phyloP scores from a whole-genome alignment of 2,888 invertebrate genomes.

The Diarsia dahlii region DNA sequence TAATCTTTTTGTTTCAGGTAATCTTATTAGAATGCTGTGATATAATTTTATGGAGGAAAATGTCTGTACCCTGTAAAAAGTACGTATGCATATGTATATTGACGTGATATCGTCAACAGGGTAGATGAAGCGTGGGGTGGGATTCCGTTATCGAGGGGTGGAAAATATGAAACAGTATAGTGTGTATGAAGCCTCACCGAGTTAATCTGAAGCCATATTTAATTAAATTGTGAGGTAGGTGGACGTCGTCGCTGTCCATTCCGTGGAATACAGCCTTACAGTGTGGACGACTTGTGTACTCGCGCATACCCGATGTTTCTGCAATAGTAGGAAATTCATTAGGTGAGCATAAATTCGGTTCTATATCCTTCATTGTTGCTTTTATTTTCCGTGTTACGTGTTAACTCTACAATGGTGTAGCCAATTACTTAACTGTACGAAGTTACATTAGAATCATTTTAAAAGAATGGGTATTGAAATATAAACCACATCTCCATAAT shows the following conservation, averaged over 20 bases:
- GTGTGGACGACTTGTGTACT: constrained; percentile 76
- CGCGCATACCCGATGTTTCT: constrained; percentile 42
- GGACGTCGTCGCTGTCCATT: constrained; percentile 81
- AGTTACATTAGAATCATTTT: background rate
- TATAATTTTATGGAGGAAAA: constrained; percentile 65
- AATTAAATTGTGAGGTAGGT: constrained; percentile 89
- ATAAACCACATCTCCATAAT: background rate
- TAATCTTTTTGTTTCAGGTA: constrained; percentile 88
- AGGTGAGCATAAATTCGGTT: constrained; percentile 67
- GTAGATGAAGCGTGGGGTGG: constrained; percentile 64
- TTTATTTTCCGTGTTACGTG: constrained; percentile 11
- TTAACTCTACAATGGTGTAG: background rate
- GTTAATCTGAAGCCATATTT: constrained; percentile 90
- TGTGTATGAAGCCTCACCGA: constrained; percentile 86
- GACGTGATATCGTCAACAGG: constrained; percentile 43
- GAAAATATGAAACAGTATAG: constrained; percentile 87
- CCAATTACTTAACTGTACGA: background rate
- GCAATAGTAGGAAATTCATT: constrained; percentile 58
- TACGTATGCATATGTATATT: constrained; percentile 49
- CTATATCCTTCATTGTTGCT: constrained; percentile 17
- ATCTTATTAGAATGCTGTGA: constrained; percentile 72
- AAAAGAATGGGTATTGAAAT: background rate
- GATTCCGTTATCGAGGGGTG: constrained; percentile 68
- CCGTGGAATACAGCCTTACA: constrained; percentile 75
- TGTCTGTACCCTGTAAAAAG: constrained; percentile 60